Evolutionary conservation across 1,140 invertebrate species (phyloP).

Genomic region (Eueides isabella): DNA sequence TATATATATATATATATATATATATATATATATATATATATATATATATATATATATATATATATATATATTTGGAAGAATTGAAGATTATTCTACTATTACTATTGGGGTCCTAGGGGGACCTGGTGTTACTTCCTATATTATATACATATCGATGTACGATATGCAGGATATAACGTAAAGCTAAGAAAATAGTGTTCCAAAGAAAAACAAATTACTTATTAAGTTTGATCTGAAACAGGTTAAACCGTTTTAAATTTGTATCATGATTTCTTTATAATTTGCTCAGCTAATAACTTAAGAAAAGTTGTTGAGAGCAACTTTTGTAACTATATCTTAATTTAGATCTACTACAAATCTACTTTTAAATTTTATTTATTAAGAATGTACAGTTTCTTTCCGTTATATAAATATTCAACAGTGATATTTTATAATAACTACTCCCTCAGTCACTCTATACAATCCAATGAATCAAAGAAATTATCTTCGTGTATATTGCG

Average conservation of each 20-base stretch:
- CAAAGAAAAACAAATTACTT: neutral
- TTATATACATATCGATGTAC: too few species aligned
- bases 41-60: too few species aligned
- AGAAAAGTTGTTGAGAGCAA: neutral
- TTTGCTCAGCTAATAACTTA: neutral
- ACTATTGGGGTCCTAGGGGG: too few species aligned
- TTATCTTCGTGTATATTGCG: conserved; percentile 36
- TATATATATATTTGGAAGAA: too few species aligned
- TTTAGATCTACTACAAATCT: conserved; percentile 1
- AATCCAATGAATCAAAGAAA: conserved; percentile 36
- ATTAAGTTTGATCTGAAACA: neutral
- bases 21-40: too few species aligned
- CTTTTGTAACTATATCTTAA: neutral
- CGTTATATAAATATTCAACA: neutral
- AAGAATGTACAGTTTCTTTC: neutral
- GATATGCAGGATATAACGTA: too few species aligned
- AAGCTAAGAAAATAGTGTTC: too few species aligned
- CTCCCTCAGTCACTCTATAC: neutral
- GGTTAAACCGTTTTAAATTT: neutral
- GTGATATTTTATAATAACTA: neutral
- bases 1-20: too few species aligned
- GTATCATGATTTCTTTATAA: neutral
- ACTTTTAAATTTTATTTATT: neutral
- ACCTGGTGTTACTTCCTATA: too few species aligned
- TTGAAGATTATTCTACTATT: too few species aligned